Evolutionary conservation across 1,140 invertebrate species (phyloP), one percentile per base, ranked within the genome.

Genomic region (Portunus trituberculatus): DNA sequence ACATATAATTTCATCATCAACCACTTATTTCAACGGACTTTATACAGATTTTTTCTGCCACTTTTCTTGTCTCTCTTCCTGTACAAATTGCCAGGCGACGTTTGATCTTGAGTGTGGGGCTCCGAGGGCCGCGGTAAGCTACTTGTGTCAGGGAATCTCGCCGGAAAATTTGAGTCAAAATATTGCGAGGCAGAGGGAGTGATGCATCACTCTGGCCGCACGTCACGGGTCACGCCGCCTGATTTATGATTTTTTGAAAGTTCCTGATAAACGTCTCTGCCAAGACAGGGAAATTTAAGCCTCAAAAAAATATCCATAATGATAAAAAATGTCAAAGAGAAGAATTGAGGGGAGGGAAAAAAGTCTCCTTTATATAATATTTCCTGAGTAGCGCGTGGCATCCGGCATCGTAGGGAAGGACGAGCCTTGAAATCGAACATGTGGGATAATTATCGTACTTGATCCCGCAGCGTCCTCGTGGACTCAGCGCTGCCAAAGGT

Each of bases 201-300:
- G 14, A 48, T 86, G 92, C 92, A 82, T 92, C 91, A 92, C 32
- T 92, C 59, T 89, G 87, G 87, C 87, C 87, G 25, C 87, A 46
- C 87, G 87, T 87, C 32, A 46, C 87, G 39, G 91, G 29, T 83
- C 59, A 46, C 91, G 82, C 45, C 91, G 52, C 20, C 31, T 76
- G 91, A 92, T 92, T 92, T 92, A 92, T 92, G 59, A 92, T 82
- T 82, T 92, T 92, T 83, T 83, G n/a, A 92, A 92, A 83, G 28
- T 92, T 92, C 76, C 48, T 28, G 88, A 52, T 52, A 48, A 31
- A 48, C 45, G n/a, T 89, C 31, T 12, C 45, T 48, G 48, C 45
- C 45, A 39, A 46, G 39, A 90, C 45, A 48, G 14, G 45, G 39
- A 25, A 76, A 76, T 76, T 76, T 76, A 76, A n/a, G 67, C 67